Evolutionary conservation across 2,797 vertebrate species (phyloP), one percentile per base, ranked within the genome.

Genomic region (Halcyon leucocephala): DNA sequence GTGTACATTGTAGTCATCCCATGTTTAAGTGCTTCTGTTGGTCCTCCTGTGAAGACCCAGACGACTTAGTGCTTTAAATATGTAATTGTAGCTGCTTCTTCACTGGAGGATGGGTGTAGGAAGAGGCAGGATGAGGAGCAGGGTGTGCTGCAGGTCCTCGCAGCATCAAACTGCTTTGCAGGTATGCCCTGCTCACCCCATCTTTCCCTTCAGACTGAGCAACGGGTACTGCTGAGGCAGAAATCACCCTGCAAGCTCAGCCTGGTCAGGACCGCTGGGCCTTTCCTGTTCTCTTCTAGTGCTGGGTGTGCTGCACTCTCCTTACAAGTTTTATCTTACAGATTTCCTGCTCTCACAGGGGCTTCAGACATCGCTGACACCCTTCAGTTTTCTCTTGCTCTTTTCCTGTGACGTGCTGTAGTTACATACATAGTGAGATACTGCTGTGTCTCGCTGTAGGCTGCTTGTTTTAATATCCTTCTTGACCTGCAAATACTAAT

Each of bases 391-490:
- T 85, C 37, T 67, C 71, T 60, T 61, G 35, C 22, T 31, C 12
- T 78, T 85, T 55, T 65, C 52, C n/a, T 29, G 16, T 49, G 60
- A 13, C 0, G 0, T 4, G 0, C 26, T 48, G 22, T 28, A 44
- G 41, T 67, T 61, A 21, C 0, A 0, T 9, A 22, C 0, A 0
- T 33, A 21, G 55, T 8, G 24, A 85, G 25, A 19, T 44, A 12
- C 22, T 31, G 37, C 66, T 1, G 2, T n/a, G 14, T 70, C 29
- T 82, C 19, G 3, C 35, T 58, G 35, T 11, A 42, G 35, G 29
- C 49, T 46, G 22, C 71, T 55, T 76, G 7, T 35, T 86, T 0
- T 1, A 42, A 54, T 26, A 31, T 87, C 60, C 29, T 37, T 76
- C 17, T 72, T 81, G 67, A 17, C 61, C 46, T 1, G 1, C 3